Evolutionary conservation across 1,140 invertebrate species (phyloP), one percentile per base, ranked within the genome.

Genomic region (Cydia fagiglandana): DNA sequence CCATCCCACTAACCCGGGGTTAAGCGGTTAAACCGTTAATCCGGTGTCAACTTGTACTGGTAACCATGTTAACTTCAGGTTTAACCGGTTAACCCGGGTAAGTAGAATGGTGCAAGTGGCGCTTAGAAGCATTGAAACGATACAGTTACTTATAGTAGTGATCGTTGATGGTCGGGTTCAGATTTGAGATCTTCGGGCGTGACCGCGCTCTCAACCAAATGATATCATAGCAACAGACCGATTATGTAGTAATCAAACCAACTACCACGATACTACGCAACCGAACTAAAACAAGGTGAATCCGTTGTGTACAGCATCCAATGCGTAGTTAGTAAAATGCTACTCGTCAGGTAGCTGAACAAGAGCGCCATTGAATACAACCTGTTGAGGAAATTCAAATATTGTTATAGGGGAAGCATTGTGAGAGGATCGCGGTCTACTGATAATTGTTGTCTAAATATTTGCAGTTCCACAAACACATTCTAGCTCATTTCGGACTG

Each of bases 391-490:
- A 73, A 61, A 66, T 64, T 38, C 20, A 64, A 74, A 73, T 64
- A 45, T 66, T 77, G 24, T 80, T 80, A 73, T 50, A 76, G 47
- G 83, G 74, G 74, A 80, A 79, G 73, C 76, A 77, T 77, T 83
- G 83, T 83, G 79, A 77, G 81, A 80, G 81, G 82, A 85, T 88
- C 82, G 83, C 86, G 81, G 80, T 85, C 78, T 85, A 83, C 80
- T 84, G 87, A 89, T 90, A 89, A 89, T 88, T 87, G 86, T 86
- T 89, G 84, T 87, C 84, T 88, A 90, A 90, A 90, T 89, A 89
- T 90, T 90, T 90, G 88, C 86, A 81, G 85, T 85, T 88, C 78
- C 76, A 78, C 78, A 77, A 84, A 81, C 84, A 86, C 80, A 79
- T 82, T 85, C 80, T 76, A 85, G 79, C 80, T 86, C 78, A 86